A percentile compares a stretch with the other conserved stretches of the same genome.
Conservation (phyloP, 2,797 vertebrate species). For the Melanotaenia parkinsoni region DNA sequence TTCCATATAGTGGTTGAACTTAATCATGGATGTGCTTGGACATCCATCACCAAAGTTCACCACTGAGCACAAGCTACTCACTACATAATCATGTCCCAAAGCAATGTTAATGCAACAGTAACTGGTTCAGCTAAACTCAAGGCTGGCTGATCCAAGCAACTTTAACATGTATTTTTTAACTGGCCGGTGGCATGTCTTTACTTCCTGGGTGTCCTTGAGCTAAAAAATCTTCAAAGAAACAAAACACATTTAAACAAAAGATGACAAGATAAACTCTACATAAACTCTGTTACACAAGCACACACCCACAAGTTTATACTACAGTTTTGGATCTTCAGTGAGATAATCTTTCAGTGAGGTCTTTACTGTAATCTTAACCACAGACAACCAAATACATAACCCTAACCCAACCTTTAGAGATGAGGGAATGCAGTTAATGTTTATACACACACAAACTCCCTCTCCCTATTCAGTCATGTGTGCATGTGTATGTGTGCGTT, state of each 20-base stretch:
- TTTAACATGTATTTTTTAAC: background rate
- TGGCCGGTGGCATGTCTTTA: no score
- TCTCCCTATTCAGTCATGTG: background rate
- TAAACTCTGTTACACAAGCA: no score
- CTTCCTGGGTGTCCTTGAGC: background rate
- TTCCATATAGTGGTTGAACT: background rate
- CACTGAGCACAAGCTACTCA: no score
- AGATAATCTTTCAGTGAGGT: background rate
- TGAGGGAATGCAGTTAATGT: background rate
- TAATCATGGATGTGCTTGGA: no score
- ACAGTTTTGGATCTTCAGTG: background rate
- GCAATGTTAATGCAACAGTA: background rate
- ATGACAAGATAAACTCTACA: background rate
- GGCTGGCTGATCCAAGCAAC: background rate
- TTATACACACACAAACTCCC: background rate
- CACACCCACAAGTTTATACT: no score
- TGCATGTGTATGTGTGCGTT: conserved; percentile 7
- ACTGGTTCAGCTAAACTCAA: background rate
- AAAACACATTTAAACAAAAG: background rate
- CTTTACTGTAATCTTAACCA: background rate
- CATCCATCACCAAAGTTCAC: no score
- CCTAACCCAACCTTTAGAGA: background rate
- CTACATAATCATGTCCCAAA: no score
- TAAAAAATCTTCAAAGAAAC: background rate
- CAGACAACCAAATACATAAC: background rate